Conservation (phyloP, 2,113 vertebrate species). For the Prochilodus magdalenae region DNA sequence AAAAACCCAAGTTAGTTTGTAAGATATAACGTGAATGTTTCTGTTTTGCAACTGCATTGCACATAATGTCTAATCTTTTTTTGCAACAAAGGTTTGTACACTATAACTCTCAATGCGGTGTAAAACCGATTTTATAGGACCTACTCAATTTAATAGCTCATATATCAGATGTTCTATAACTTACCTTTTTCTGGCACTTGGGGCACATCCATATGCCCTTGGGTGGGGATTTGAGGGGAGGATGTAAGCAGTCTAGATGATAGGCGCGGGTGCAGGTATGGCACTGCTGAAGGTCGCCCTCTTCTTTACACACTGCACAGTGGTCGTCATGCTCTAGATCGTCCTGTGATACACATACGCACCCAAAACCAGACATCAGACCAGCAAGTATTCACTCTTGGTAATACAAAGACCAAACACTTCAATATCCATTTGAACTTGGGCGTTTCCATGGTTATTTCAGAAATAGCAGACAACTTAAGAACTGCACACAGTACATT, state of each 20-base stretch:
- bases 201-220: slow-evolving; percentile 93
- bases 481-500: background rate
- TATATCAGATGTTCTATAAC: background rate
- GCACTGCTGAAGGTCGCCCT: slow-evolving; percentile 87
- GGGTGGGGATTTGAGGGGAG: slow-evolving; percentile 84
- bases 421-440: too few species aligned
- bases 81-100: too few species aligned
- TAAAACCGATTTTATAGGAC: too few species aligned
- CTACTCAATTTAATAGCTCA: background rate
- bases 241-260: slow-evolving; percentile 91
- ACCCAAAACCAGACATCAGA: background rate
- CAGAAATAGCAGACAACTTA: background rate
- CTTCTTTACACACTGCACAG: slow-evolving; percentile 87
- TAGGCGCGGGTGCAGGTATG: slow-evolving; percentile 88
- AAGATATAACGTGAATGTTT: too few species aligned
- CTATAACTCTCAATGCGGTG: too few species aligned
- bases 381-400: background rate
- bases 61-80: too few species aligned
- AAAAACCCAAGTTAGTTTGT: too few species aligned
- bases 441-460: too few species aligned
- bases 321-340: slow-evolving; percentile 85
- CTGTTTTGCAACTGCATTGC: too few species aligned
- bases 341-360: slow-evolving; percentile 71
- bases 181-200: slow-evolving; percentile 97
- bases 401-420: background rate